Evolutionary conservation across 2,888 invertebrate genomes (phyloP).

Genomic region (Plusia festucae): DNA sequence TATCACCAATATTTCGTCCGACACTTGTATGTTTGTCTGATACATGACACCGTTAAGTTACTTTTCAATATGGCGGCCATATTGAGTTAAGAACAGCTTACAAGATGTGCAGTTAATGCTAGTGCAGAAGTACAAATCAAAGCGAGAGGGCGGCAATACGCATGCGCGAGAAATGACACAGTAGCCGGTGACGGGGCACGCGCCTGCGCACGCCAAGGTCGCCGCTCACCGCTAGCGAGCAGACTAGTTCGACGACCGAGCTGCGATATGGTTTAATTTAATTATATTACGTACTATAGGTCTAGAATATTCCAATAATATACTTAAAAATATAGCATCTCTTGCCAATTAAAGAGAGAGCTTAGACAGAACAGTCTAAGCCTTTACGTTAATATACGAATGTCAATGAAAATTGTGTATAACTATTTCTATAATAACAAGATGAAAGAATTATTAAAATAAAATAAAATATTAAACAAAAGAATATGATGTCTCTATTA

Average conservation of each 20-base stretch:
- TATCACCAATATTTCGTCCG: no score
- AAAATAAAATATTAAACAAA: no score
- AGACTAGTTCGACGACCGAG: constrained; percentile 79
- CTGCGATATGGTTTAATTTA: constrained; percentile 50
- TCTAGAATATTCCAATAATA: neutral
- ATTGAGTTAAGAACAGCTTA: neutral
- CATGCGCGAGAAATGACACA: constrained; percentile 69
- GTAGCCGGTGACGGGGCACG: constrained; percentile 67
- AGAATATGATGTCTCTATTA: no score
- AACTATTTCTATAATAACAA: no score
- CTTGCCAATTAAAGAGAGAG: no score
- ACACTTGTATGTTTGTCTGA: no score
- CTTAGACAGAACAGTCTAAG: no score
- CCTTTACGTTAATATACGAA: no score
- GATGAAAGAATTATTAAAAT: no score
- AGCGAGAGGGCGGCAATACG: constrained; percentile 53
- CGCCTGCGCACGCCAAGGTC: constrained; percentile 74
- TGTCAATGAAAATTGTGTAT: no score
- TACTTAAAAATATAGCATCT: neutral
- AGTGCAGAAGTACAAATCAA: constrained; percentile 43
- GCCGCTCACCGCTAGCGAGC: constrained; percentile 71
- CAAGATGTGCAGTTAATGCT: constrained; percentile 35
- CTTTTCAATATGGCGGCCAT: no score
- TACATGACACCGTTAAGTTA: no score
- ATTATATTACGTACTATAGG: constrained; percentile 5